Evolutionary conservation across 1,140 invertebrate genomes (phyloP), one percentile per base, ranked within the genome.

Genomic region (Drosophila hydei): DNA sequence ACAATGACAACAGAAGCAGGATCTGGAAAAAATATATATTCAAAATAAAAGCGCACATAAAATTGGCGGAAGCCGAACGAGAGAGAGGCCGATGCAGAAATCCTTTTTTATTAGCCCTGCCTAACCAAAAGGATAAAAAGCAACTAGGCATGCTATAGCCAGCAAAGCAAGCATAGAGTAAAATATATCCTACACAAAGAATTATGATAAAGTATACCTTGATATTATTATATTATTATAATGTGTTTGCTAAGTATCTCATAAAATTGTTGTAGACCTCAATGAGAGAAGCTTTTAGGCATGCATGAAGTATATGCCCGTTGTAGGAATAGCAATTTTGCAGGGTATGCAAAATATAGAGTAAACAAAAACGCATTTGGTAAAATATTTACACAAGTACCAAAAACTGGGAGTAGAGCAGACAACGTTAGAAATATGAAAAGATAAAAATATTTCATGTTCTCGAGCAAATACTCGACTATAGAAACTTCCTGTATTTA

Each of bases 361-460:
- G 75, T 76, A 80, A 84, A 84, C 65, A 79, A 85, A 80, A 85
- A 87, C 81, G 81, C 77, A 81, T 87, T 75, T 87, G 75, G 42
- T 54, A 87, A 81, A 87, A 85, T 77, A 81, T 87, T 77, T 77
- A 77, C 65, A 72, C 54, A 75, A 73, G 27, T 60, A 50, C 54
- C 58, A 56, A 65, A 74, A 79, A 16, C n/a, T 42, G 38, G 38
- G 38, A 14, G 14, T n/a, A 16, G 38, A 4, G 14, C 38, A 42
- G 38, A 42, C 6, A 12, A 7, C 19, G 38, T 42, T 42, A 42
- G 38, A 42, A 42, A 42, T 42, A 42, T 42, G 8, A 42, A 42
- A 42, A 38, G 1, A 16, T 14, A 6, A 42, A 42, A 14, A 42
- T 16, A 16, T 42, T 42, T 42, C 6, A 8, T 42, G 3, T 1